Base-by-base conservation (phyloP, 2,113 vertebrate species). In the Malurus elegans region DNA sequence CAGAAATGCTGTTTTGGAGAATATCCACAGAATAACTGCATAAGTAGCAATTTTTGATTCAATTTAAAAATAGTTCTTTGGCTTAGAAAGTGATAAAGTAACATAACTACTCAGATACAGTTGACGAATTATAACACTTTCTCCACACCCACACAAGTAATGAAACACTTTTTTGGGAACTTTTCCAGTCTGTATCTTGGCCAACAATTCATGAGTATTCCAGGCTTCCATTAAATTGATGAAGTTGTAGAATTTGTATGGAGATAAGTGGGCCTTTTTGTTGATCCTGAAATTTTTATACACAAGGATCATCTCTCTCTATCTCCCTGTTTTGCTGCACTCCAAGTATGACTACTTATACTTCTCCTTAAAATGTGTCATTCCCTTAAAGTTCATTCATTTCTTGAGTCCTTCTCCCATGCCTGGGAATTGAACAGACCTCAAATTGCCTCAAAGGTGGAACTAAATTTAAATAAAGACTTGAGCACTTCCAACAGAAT, bases 51-150 rank as follows among this genome's bases (percentile, higher is more conserved):
- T 95, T 92, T 94, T 95, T 60, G 93, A 88, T 92, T 90, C 34
- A 88, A 90, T 92, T 88, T 79, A 83, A 95, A 93, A 96, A 95
- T 92, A 95, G 79, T 71, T 83, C 62, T 73, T 93, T 95, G 91
- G 87, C 93, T 94, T 91, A 62, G 66, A 95, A 88, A 75, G 81
- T 90, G 82, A 92, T 91, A 91, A 92, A 89, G 66, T 86, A 88
- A 90, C n/a, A 4, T 70, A 95, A 82, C 89, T 79, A 94, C 88
- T 92, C 81, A 76, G 74, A 90, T 83, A 70, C 18, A 38, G 74
- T 32, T 88, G 86, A 95, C 4, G 8, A 94, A 86, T 94, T 86
- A 91, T 58, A 90, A 72, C 79, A 62, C 85, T 91, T 95, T 86
- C 38, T 23, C 47, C 38, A 82, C 72, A 84, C 75, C 79, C 90